Evolutionary conservation across 1,140 invertebrate genomes (phyloP).

Genomic region (Venustaconcha ellipsiformis): DNA sequence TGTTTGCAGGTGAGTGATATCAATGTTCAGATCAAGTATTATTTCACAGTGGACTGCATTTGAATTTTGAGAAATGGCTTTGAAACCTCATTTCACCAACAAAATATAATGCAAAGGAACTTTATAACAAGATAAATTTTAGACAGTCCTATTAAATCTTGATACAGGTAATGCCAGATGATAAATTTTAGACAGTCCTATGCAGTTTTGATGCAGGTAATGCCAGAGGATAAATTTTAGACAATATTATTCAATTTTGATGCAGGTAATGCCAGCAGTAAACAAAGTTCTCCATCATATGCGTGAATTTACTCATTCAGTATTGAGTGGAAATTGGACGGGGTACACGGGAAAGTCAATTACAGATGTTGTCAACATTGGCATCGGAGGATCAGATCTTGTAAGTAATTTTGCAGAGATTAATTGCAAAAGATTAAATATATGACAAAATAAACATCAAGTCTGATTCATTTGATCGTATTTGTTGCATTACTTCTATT

Average conservation of each 20-base stretch:
- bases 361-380: constrained; percentile 99
- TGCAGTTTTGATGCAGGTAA: not conserved
- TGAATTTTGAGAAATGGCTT: no score
- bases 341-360: constrained; percentile 96
- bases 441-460: no score
- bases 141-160: not conserved
- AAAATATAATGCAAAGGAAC: no score
- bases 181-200: not conserved
- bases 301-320: constrained; percentile 83
- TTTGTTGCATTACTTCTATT: no score
- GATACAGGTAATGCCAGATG: not conserved
- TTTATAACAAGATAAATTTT: no score
- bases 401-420: constrained; percentile 65
- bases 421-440: no score
- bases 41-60: no score
- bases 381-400: constrained; percentile 99
- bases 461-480: no score
- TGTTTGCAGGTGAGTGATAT: no score
- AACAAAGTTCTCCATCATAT: constrained; percentile 94
- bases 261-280: constrained; percentile 88
- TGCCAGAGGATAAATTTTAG: not conserved
- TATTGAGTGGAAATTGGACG: constrained; percentile 81
- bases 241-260: constrained; percentile 6
- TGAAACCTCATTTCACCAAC: no score
- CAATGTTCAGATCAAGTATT: no score